A percentile compares a stretch with the other conserved stretches of the same genome.
Evolutionary conservation across 2,888 invertebrate genomes (phyloP).

Genomic region (Eustalomyia histrio): DNA sequence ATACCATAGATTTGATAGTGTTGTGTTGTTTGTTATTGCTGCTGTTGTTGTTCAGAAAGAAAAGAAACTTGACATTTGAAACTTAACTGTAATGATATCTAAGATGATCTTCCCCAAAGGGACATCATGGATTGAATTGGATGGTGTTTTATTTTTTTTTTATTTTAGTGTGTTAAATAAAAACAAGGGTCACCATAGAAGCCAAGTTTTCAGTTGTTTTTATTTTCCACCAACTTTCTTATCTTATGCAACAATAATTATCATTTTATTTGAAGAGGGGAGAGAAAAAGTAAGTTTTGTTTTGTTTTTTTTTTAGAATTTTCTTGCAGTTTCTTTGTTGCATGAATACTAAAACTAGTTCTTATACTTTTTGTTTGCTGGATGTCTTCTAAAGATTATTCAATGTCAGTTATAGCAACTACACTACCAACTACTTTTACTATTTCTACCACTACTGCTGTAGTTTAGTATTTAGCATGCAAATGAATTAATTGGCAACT

Average conservation of each 20-base stretch:
- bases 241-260: conserved; percentile 48
- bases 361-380: conserved; percentile 39
- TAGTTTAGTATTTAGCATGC: conserved; percentile 70
- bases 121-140: conserved; percentile 23
- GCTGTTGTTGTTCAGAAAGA: conserved; percentile 9
- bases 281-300: conserved; percentile 19
- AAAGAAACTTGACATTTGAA: conserved; percentile 32
- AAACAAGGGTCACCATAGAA: conserved; percentile 39
- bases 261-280: conserved; percentile 35
- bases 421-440: conserved; percentile 51
- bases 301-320: conserved; percentile 17
- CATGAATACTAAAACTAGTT: conserved; percentile 62
- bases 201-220: conserved; percentile 34
- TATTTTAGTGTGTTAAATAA: neutral
- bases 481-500: conserved; percentile 71
- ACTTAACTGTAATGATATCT: conserved; percentile 44
- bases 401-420: conserved; percentile 57
- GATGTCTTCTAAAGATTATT: conserved; percentile 65
- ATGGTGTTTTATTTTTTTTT: neutral
- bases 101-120: conserved; percentile 49
- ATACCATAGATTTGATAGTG: neutral
- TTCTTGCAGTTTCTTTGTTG: conserved; percentile 41
- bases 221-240: conserved; percentile 6
- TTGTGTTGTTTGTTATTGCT: neutral
- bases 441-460: conserved; percentile 13